Conservation (phyloP, 2,113 vertebrate genomes). For the Acrocephalus kingi region DNA sequence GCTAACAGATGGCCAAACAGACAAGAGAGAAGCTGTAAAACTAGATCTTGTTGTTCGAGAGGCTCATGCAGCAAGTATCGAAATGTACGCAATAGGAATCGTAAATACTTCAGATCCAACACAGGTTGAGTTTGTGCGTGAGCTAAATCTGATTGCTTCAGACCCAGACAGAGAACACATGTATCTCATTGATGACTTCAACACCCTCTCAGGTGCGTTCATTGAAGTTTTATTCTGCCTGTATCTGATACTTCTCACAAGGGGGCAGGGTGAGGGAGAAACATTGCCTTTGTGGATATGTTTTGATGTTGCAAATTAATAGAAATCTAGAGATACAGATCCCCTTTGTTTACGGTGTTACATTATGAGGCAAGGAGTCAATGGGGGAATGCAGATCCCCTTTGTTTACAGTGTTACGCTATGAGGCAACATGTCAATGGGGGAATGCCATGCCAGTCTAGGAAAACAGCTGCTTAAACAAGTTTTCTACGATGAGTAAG, state of each 20-base stretch:
- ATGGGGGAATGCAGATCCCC: neutral
- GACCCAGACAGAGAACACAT: slow-evolving; percentile 89
- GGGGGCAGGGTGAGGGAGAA: rapidly evolving
- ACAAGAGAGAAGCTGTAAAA: slow-evolving; percentile 86
- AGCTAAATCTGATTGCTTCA: slow-evolving; percentile 91
- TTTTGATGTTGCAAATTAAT: neutral
- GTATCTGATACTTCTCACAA: neutral
- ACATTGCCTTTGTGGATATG: neutral
- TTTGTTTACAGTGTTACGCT: neutral
- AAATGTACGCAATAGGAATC: slow-evolving; percentile 91
- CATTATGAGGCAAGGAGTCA: neutral
- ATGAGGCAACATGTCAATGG: neutral
- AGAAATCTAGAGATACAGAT: neutral
- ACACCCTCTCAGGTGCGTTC: slow-evolving; percentile 84
- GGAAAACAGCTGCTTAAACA: neutral
- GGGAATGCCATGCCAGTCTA: neutral
- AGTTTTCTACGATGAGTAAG: neutral
- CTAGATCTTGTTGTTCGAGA: slow-evolving; percentile 86
- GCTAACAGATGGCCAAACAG: slow-evolving; percentile 88
- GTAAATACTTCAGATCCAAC: slow-evolving; percentile 86
- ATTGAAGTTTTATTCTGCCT: neutral
- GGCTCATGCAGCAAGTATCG: slow-evolving; percentile 87
- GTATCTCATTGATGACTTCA: slow-evolving; percentile 91
- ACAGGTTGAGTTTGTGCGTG: slow-evolving; percentile 82
- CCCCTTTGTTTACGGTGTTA: neutral